Conservation (phyloP, 2,888 invertebrate species). For the Drosophila robusta region DNA sequence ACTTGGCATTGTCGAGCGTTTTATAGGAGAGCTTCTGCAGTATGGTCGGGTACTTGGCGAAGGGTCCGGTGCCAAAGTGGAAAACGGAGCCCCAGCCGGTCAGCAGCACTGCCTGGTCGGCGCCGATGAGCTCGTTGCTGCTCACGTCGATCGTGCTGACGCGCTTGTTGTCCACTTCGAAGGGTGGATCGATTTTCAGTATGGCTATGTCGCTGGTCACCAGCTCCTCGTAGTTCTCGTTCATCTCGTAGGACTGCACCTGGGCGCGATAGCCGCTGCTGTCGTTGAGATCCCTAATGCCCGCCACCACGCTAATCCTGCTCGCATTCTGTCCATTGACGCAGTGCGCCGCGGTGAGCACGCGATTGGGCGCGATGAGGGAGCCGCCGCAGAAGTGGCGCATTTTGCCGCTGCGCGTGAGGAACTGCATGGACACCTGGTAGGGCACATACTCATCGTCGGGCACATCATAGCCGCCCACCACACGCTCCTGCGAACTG, state of each 20-base stretch:
- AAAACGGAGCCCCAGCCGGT: conserved; percentile 84
- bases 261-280: conserved; percentile 69
- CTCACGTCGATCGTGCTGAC: conserved; percentile 85
- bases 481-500: conserved; percentile 79
- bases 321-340: conserved; percentile 81
- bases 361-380: conserved; percentile 80
- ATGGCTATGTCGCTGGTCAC: conserved; percentile 84
- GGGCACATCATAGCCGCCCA: conserved; percentile 79
- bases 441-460: conserved; percentile 78
- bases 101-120: conserved; percentile 73
- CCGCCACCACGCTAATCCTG: conserved; percentile 76
- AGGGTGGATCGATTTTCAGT: conserved; percentile 78
- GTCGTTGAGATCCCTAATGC: conserved; percentile 76
- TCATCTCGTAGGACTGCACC: conserved; percentile 78
- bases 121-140: conserved; percentile 72
- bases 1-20: conserved; percentile 80
- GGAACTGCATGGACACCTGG: conserved; percentile 81
- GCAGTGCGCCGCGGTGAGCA: conserved; percentile 84
- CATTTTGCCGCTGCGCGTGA: conserved; percentile 67
- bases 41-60: conserved; percentile 79
- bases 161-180: conserved; percentile 73
- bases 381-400: conserved; percentile 84
- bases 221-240: conserved; percentile 82
- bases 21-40: conserved; percentile 80
- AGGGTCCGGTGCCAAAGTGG: conserved; percentile 81